Evolutionary conservation across 2,113 vertebrate species (phyloP).

Genomic region (Datnioides undecimradiatus): DNA sequence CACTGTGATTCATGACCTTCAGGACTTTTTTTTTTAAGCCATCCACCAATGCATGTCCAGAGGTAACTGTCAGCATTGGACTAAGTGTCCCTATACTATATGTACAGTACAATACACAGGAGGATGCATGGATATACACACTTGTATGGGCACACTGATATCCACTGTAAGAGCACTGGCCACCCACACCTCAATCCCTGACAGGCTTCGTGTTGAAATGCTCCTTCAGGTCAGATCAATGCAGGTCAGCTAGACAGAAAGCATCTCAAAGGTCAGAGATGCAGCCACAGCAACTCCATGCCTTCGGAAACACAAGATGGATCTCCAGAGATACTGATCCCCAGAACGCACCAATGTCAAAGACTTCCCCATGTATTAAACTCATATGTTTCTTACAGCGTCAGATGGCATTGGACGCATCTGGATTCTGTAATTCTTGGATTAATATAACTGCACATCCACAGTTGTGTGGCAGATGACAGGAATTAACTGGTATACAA

Average conservation of each 20-base stretch:
- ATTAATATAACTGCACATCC: not conserved
- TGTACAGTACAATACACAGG: not conserved
- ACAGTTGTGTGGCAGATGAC: not conserved
- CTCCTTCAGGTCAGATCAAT: slow-evolving; percentile 56
- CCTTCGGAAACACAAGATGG: slow-evolving; percentile 21
- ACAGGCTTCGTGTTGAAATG: not conserved
- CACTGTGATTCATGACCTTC: slow-evolving; percentile 1
- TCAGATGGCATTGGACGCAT: not conserved
- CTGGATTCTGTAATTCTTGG: not conserved
- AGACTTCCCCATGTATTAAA: not conserved
- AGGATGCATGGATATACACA: not conserved
- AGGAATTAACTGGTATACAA: not conserved
- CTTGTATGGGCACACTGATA: not conserved
- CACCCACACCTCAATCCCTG: slow-evolving; percentile 9
- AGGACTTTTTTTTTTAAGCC: slow-evolving; percentile 1
- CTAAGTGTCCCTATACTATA: not conserved
- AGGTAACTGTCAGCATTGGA: not conserved
- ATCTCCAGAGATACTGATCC: slow-evolving; percentile 47
- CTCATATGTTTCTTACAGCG: not conserved
- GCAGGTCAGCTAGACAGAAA: slow-evolving; percentile 29
- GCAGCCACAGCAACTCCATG: not conserved
- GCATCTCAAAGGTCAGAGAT: slow-evolving; percentile 54
- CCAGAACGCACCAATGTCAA: slow-evolving; percentile 1
- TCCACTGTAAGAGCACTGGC: not conserved
- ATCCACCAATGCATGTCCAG: not conserved